These are phyloP conservation scores for Camponotus vicinus DNA, from an alignment of 1,140 invertebrate genomes.

Conservation along the genomic window DNA sequence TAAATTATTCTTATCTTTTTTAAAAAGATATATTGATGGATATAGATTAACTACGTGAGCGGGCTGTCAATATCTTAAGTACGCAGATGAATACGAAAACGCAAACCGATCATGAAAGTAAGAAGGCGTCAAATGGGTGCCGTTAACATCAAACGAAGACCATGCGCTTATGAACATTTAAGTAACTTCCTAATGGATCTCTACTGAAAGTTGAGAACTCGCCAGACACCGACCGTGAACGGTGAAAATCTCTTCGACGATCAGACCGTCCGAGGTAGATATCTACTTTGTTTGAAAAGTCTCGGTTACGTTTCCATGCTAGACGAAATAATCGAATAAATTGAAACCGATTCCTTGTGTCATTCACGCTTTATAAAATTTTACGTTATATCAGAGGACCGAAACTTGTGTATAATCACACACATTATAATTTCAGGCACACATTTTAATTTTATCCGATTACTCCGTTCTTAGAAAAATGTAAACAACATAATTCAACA, in stretches of 20 bases:
- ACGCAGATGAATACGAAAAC: slow-evolving; percentile 31
- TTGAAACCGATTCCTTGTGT: background rate
- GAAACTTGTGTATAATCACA: background rate
- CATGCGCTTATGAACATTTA: slow-evolving; percentile 76
- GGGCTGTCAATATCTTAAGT: background rate
- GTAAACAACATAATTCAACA: slow-evolving; percentile 7
- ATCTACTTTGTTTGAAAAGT: slow-evolving; percentile 39
- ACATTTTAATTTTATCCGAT: too few species aligned
- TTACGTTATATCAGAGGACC: slow-evolving; percentile 2
- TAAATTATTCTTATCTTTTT: background rate
- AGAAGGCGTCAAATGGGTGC: slow-evolving; percentile 59
- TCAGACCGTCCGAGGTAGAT: background rate
- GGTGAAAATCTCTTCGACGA: slow-evolving; percentile 48
- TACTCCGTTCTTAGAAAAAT: too few species aligned
- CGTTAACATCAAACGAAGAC: slow-evolving; percentile 65
- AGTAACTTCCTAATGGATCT: slow-evolving; percentile 78
- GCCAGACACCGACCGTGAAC: slow-evolving; percentile 55
- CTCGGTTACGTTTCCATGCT: background rate
- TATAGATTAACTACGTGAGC: slow-evolving; percentile 20
- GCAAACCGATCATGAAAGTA: slow-evolving; percentile 15
- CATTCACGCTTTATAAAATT: slow-evolving; percentile 2
- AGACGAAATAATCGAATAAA: slow-evolving; percentile 42
- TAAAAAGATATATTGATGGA: background rate
- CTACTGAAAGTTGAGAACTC: slow-evolving; percentile 73
- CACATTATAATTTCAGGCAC: background rate